Evolutionary conservation across 2,888 invertebrate species (phyloP).

Genomic region (Leptopilina myrica): DNA sequence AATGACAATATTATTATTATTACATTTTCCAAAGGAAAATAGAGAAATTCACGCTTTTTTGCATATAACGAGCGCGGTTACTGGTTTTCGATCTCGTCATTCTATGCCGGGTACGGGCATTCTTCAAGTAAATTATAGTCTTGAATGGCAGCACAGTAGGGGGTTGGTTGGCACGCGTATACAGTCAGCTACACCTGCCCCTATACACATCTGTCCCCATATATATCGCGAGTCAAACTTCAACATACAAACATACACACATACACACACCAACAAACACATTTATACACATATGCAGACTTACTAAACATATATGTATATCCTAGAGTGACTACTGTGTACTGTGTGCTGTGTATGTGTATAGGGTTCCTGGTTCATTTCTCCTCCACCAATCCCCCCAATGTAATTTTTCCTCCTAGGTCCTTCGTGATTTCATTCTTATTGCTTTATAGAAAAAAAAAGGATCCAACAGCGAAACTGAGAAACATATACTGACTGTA

Average conservation of each 20-base stretch:
- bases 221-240: slow-evolving; percentile 69
- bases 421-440: slow-evolving; percentile 36
- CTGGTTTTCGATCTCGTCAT: slow-evolving; percentile 60
- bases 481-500: neutral
- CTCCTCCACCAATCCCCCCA: slow-evolving; percentile 40
- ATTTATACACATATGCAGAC: too few species aligned
- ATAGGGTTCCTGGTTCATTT: slow-evolving; percentile 36
- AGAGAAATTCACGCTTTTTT: slow-evolving; percentile 22
- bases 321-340: slow-evolving; percentile 12
- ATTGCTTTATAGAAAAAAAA: slow-evolving; percentile 35
- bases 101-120: slow-evolving; percentile 70
- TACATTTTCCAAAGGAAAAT: neutral
- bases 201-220: slow-evolving; percentile 74
- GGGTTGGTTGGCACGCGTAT: slow-evolving; percentile 76
- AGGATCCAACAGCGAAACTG: slow-evolving; percentile 27
- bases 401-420: slow-evolving; percentile 37
- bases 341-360: neutral
- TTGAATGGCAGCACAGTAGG: slow-evolving; percentile 75
- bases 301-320: neutral
- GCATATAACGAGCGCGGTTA: slow-evolving; percentile 37
- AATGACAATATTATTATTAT: too few species aligned
- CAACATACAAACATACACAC: slow-evolving; percentile 44
- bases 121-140: slow-evolving; percentile 77
- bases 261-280: neutral
- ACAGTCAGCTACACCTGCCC: slow-evolving; percentile 73